Conservation (phyloP, 2,113 vertebrate genomes). For the Callionymus lyra region DNA sequence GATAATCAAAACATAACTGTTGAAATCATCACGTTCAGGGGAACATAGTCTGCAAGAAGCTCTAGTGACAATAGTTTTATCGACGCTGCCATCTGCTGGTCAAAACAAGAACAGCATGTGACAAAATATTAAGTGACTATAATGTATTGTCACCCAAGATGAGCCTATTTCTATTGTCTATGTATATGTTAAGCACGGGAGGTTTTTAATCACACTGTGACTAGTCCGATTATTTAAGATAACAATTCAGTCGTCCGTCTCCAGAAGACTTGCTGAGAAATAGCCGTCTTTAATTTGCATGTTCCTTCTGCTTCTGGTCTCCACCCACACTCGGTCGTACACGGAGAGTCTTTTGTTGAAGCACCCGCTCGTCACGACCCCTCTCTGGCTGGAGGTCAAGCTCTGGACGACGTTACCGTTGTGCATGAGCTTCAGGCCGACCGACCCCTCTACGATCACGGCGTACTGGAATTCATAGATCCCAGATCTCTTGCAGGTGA, state of each 20-base stretch:
- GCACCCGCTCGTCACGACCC: slow-evolving; percentile 28
- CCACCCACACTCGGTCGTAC: slow-evolving; percentile 40
- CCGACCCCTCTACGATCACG: background rate
- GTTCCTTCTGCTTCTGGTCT: background rate
- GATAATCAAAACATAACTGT: no score
- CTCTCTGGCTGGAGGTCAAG: slow-evolving; percentile 35
- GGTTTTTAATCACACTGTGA: background rate
- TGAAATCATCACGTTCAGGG: no score
- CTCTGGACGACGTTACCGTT: slow-evolving; percentile 25
- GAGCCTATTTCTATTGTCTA: background rate
- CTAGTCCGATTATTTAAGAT: background rate
- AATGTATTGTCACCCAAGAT: background rate
- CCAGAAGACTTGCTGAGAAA: slow-evolving; percentile 49
- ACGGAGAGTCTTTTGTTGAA: slow-evolving; percentile 12
- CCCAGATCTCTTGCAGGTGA: slow-evolving; percentile 39
- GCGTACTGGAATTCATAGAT: slow-evolving; percentile 50
- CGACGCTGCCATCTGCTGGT: slow-evolving; percentile 35
- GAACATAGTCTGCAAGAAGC: background rate
- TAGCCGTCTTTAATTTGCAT: slow-evolving; percentile 34
- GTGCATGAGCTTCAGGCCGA: slow-evolving; percentile 23
- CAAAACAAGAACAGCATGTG: background rate
- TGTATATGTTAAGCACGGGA: background rate
- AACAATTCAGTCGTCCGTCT: slow-evolving; percentile 14
- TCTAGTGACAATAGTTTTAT: slow-evolving; percentile 1
- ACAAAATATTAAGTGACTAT: background rate